Conservation (phyloP, 1,140 invertebrate species). For the Wiebesia pumilae region DNA sequence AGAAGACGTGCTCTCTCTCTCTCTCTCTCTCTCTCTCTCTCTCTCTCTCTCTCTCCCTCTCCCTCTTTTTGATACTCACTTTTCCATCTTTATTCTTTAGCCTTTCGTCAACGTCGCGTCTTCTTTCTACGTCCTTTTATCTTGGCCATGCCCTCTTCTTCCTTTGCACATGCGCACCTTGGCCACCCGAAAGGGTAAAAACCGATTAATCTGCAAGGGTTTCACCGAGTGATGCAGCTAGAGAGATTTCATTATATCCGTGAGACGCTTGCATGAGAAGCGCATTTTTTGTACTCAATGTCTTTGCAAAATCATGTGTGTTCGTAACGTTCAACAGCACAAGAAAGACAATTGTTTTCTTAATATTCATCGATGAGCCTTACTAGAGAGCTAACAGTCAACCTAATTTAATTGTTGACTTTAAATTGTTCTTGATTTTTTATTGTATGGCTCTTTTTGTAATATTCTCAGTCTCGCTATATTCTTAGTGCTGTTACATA, state of each 20-base stretch:
- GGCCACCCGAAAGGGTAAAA: background rate
- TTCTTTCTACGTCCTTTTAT: background rate
- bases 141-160: background rate
- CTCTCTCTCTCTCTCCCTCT: background rate
- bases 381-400: too few species aligned
- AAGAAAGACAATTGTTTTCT: too few species aligned
- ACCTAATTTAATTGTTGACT: too few species aligned
- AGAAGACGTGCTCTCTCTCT: background rate
- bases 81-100: background rate
- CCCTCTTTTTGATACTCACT: background rate
- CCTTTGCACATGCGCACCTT: background rate
- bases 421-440: too few species aligned
- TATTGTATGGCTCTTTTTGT: too few species aligned
- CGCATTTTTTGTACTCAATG: slow-evolving; percentile 2
- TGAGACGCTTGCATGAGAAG: background rate
- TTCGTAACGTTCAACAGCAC: too few species aligned
- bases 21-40: background rate
- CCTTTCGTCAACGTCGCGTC: background rate
- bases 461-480: too few species aligned
- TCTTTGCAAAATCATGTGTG: background rate
- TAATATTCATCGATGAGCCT: too few species aligned
- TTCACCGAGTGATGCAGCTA: background rate
- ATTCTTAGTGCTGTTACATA: too few species aligned
- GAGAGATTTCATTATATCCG: slow-evolving; percentile 31
- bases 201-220: slow-evolving; percentile 30